Evolutionary conservation across 2,888 invertebrate species (phyloP).

Genomic region (Suillia variegata): DNA sequence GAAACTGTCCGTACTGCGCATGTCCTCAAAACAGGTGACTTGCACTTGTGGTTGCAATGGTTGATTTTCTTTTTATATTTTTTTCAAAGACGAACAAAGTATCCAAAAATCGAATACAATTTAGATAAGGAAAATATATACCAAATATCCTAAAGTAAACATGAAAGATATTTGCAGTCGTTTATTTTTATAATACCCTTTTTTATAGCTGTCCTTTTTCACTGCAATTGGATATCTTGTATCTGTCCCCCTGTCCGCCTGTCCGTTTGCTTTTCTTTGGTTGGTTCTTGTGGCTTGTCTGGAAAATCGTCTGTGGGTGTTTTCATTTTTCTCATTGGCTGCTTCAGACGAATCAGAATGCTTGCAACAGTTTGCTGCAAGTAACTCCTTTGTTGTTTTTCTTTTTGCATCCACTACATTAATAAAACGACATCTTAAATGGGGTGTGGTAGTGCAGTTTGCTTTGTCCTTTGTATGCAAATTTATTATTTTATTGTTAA

Average conservation of each 20-base stretch:
- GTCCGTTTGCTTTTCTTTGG: constrained; percentile 39
- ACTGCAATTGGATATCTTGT: constrained; percentile 45
- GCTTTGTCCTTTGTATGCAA: constrained; percentile 7
- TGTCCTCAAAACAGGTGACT: constrained; percentile 20
- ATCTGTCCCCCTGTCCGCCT: constrained; percentile 7
- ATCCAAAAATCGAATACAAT: neutral
- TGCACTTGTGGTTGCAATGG: constrained; percentile 31
- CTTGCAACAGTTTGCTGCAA: constrained; percentile 29
- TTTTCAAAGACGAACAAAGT: neutral
- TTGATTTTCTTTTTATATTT: constrained; percentile 17
- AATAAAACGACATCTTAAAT: constrained; percentile 7
- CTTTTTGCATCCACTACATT: constrained; percentile 24
- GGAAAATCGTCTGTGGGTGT: constrained; percentile 47
- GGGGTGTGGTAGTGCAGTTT: neutral
- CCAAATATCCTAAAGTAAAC: no score
- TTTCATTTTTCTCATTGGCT: constrained; percentile 48
- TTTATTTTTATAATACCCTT: no score
- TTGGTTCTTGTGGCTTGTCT: constrained; percentile 49
- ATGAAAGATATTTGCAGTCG: no score
- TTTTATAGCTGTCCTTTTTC: no score
- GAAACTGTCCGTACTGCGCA: constrained; percentile 30
- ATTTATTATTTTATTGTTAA: neutral
- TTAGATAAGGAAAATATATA: no score
- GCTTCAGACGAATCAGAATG: constrained; percentile 46
- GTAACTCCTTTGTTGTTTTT: constrained; percentile 24